Percentiles rank a stretch among this genome's conserved stretches.
These are phyloP conservation scores for Scylla paramamosain DNA, from an alignment of 1,140 invertebrate genomes.

Conservation along the genomic window DNA sequence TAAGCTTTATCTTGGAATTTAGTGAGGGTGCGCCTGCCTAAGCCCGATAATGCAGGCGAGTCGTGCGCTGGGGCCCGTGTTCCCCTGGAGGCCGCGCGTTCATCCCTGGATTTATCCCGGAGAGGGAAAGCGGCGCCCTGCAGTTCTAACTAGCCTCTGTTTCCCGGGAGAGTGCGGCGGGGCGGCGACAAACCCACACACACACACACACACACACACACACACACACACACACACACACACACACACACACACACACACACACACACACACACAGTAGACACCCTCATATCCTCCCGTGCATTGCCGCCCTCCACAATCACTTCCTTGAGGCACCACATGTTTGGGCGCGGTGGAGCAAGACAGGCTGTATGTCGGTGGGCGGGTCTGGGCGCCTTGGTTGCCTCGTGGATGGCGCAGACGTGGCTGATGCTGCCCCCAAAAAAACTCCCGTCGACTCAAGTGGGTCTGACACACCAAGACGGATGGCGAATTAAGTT, in stretches of 20 bases:
- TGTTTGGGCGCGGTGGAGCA: no score
- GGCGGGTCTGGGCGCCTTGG: background rate
- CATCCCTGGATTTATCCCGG: background rate
- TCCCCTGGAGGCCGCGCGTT: background rate
- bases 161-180: background rate
- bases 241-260: slow-evolving; percentile 6
- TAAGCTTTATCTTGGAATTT: slow-evolving; percentile 6
- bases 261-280: no score
- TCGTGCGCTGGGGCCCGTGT: background rate
- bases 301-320: no score
- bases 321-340: no score
- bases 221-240: slow-evolving; percentile 38
- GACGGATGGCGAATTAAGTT: slow-evolving; percentile 13
- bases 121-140: background rate
- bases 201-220: slow-evolving; percentile 39
- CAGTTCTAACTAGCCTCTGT: background rate
- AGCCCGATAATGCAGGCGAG: slow-evolving; percentile 9
- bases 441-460: background rate
- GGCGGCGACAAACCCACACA: background rate
- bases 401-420: background rate
- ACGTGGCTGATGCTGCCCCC: background rate
- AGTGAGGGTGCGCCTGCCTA: slow-evolving; percentile 16
- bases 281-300: no score
- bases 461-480: background rate
- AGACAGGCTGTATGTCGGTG: background rate